These are phyloP conservation scores for Cyprinodon brontotheroides DNA, from an alignment of 2,113 vertebrate genomes.

Conservation along the genomic window DNA sequence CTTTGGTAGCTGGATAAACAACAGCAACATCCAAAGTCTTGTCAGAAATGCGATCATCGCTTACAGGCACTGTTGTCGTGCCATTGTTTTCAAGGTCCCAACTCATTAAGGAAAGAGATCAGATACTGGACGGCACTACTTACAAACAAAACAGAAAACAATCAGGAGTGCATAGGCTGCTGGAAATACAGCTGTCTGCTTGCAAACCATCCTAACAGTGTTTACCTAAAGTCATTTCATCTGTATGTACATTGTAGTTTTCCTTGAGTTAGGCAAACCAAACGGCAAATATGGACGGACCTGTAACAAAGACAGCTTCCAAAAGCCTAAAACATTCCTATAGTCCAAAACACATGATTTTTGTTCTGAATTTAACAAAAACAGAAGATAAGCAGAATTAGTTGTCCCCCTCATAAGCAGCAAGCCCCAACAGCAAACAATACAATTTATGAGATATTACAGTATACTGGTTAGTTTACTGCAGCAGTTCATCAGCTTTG, in stretches of 20 bases:
- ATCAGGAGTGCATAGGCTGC: slow-evolving; percentile 72
- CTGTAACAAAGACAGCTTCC: slow-evolving; percentile 40
- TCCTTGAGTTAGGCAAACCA: slow-evolving; percentile 60
- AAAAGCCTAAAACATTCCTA: slow-evolving; percentile 57
- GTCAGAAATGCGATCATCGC: slow-evolving; percentile 60
- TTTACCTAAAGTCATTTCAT: slow-evolving; percentile 42
- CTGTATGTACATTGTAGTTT: slow-evolving; percentile 61
- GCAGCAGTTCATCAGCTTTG: slow-evolving; percentile 48
- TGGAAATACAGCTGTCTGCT: slow-evolving; percentile 33
- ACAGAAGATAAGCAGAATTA: slow-evolving; percentile 63
- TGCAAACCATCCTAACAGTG: slow-evolving; percentile 30
- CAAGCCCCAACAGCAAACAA: slow-evolving; percentile 76
- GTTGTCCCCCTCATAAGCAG: slow-evolving; percentile 66
- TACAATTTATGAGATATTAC: slow-evolving; percentile 66
- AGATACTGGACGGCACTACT: slow-evolving; percentile 33
- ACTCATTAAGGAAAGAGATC: slow-evolving; percentile 40
- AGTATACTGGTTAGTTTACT: slow-evolving; percentile 48
- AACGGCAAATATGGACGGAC: slow-evolving; percentile 35
- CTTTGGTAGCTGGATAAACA: slow-evolving; percentile 78
- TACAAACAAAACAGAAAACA: slow-evolving; percentile 1
- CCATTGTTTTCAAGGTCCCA: slow-evolving; percentile 68
- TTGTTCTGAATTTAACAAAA: slow-evolving; percentile 73
- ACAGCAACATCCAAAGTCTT: slow-evolving; percentile 59
- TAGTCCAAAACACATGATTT: slow-evolving; percentile 61
- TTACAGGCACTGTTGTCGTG: slow-evolving; percentile 75